These are phyloP conservation scores for Pitta sordida DNA, from an alignment of 2,113 vertebrate genomes.

Conservation along the genomic window DNA sequence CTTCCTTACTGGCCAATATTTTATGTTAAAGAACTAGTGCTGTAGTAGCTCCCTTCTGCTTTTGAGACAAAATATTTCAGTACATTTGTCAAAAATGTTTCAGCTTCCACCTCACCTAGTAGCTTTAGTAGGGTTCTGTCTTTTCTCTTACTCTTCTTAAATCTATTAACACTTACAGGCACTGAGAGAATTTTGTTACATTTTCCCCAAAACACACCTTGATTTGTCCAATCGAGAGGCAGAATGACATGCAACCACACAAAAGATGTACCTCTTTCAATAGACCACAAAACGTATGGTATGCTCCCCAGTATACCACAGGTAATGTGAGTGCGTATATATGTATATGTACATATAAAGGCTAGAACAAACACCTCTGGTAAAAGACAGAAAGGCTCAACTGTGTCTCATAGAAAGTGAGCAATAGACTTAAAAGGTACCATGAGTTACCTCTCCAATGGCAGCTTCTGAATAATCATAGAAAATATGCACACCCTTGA, in stretches of 20 bases:
- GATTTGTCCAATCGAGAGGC: not conserved
- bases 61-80: not conserved
- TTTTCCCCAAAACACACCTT: not conserved
- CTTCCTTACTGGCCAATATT: not conserved
- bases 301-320: not conserved
- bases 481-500: not conserved
- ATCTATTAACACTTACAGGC: not conserved
- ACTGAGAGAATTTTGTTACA: not conserved
- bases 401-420: not conserved
- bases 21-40: not conserved
- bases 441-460: not conserved
- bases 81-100: not conserved
- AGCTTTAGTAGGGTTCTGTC: not conserved
- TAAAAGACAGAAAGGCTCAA: not conserved
- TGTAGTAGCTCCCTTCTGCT: not conserved
- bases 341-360: no score
- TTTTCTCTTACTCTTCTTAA: not conserved
- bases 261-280: not conserved
- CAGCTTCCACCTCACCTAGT: not conserved
- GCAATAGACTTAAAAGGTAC: not conserved
- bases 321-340: no score
- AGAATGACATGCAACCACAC: not conserved
- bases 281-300: not conserved
- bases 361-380: not conserved
- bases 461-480: not conserved